Base-by-base conservation (phyloP, 2,888 invertebrate species). In the Hyppa rectilinea region DNA sequence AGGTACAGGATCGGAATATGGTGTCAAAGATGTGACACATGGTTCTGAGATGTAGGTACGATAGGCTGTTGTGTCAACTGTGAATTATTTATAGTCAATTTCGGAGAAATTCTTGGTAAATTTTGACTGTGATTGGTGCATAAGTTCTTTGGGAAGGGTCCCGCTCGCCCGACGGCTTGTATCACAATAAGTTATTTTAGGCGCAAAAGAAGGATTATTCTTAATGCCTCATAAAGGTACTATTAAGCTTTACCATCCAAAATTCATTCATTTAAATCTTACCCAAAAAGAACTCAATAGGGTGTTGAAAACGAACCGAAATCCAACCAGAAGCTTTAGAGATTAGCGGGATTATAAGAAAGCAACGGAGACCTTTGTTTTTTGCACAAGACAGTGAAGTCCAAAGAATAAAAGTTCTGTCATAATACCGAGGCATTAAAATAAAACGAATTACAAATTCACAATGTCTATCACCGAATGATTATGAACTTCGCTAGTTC, bases 1-100 rank as follows among this genome's bases (percentile, higher is more conserved):
- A 81, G 43, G 62, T 75, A 78, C 81, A 76, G 62, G 71, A 79
- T 78, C 71, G 63, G 68, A 76, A 70, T 78, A 78, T 70, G 65
- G 75, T 82, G 82, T 77, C 80, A 82, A 73, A 68, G 82, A 77
- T 70, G 20, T 65, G 79, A 81, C 84, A 85, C 65, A 81, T 80
- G 80, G 70, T 53, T 62, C 55, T 50, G 45, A 61, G 55, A 71
- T 67, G 53, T 45, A 49, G 26, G 72, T 45, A 49, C 31, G 72
- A 63, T 67, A 68, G 55, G 52, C 78, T 78, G 81, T 75, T 81
- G 43, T 77, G 52, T 70, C 63, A 68, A 64, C 60, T 59, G 65
- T 26, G 34, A 23, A 50, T 62, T 56, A 75, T 71, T 62, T 45
- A 72, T 63, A 47, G 61, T 56, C 49, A 34, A 61, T 78, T 55